Evolutionary conservation across 2,113 vertebrate species (phyloP).

Genomic region (Dipodomys stephensi): DNA sequence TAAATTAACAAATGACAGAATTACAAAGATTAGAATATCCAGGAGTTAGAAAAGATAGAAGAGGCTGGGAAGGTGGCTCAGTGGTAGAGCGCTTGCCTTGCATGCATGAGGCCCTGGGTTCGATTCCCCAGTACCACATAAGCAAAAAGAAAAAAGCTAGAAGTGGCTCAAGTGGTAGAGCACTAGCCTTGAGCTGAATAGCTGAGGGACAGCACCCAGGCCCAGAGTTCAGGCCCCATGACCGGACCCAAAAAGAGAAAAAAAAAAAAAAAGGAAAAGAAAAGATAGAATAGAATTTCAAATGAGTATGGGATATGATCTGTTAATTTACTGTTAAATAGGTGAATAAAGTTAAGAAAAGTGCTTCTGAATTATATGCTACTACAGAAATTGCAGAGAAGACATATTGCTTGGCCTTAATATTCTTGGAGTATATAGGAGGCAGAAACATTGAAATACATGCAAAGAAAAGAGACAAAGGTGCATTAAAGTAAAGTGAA

Average conservation of each 20-base stretch:
- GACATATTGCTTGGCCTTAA: neutral
- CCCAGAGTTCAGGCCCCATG: no score
- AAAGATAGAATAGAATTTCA: constrained; percentile 31
- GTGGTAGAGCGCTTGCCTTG: no score
- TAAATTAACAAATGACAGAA: neutral
- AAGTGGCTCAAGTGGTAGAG: no score
- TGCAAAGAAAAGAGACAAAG: neutral
- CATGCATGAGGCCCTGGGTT: no score
- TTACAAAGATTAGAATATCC: neutral
- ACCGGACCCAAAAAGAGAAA: no score
- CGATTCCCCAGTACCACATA: no score
- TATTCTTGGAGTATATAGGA: neutral
- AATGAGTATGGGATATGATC: neutral
- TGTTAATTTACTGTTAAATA: constrained; percentile 39
- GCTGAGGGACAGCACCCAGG: no score
- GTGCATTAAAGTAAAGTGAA: neutral
- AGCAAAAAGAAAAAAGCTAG: no score
- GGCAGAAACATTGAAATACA: neutral
- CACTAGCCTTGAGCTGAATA: no score
- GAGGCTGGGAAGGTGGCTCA: no score
- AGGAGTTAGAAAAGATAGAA: neutral
- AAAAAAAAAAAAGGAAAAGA: neutral
- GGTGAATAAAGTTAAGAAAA: neutral
- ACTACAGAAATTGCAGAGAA: neutral
- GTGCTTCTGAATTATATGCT: neutral